phyloP scores from a whole-genome alignment of 1,140 invertebrate species.

The Vanessa atalanta region DNA sequence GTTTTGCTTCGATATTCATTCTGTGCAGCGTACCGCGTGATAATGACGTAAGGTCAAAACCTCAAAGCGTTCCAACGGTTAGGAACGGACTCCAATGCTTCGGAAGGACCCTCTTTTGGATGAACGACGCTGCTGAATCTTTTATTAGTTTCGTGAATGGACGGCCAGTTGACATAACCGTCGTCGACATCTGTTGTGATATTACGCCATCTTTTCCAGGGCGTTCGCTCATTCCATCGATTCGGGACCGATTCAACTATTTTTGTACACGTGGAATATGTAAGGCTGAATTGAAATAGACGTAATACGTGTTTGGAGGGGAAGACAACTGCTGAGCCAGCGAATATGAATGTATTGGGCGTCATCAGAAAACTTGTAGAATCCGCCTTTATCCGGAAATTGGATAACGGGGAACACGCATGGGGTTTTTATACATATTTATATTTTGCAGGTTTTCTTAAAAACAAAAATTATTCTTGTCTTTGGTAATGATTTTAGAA shows the following conservation, averaged over 20 bases:
- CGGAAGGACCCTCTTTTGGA: conserved; percentile 68
- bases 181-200: conserved; percentile 77
- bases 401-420: conserved; percentile 26
- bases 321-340: conserved; percentile 53
- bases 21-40: conserved; percentile 44
- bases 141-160: conserved; percentile 79
- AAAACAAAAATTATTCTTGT: background rate
- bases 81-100: conserved; percentile 58
- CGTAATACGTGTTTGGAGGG: conserved; percentile 51
- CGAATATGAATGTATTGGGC: conserved; percentile 54
- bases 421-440: conserved; percentile 13
- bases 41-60: conserved; percentile 56
- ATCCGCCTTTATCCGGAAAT: conserved; percentile 36
- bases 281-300: conserved; percentile 60
- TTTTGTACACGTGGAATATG: conserved; percentile 69
- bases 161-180: conserved; percentile 76
- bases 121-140: conserved; percentile 77
- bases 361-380: conserved; percentile 53
- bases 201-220: conserved; percentile 70
- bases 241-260: conserved; percentile 54
- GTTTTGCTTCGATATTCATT: conserved; percentile 39
- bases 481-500: background rate
- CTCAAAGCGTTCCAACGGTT: conserved; percentile 54
- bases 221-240: conserved; percentile 55
- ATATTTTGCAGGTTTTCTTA: background rate